These are phyloP conservation scores for Pectinophora gossypiella DNA, from an alignment of 1,140 invertebrate species.

Conservation along the genomic window DNA sequence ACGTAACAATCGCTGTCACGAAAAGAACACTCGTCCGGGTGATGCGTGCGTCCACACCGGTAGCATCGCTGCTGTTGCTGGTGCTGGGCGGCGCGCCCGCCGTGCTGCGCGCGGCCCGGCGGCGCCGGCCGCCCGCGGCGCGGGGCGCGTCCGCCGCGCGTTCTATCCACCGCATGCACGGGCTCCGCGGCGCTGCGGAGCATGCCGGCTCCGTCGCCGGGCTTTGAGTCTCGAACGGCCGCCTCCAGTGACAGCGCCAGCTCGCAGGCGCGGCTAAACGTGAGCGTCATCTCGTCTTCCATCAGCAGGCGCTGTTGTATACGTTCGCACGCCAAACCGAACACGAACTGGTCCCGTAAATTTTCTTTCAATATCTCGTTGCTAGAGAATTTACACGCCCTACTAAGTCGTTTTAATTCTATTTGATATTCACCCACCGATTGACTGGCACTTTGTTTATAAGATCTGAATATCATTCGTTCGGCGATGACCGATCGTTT, in stretches of 20 bases:
- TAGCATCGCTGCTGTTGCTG: slow-evolving; percentile 4
- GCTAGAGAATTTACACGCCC: slow-evolving; percentile 5
- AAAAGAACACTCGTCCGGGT: slow-evolving; percentile 4
- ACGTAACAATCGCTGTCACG: slow-evolving; percentile 7
- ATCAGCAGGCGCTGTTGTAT: not conserved
- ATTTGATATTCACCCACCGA: slow-evolving; percentile 14
- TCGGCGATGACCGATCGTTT: slow-evolving; percentile 14
- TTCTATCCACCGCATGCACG: not conserved
- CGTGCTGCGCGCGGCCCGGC: not conserved
- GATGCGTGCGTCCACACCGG: slow-evolving; percentile 5
- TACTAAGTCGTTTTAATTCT: slow-evolving; percentile 9
- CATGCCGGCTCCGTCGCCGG: not conserved
- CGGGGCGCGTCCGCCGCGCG: not conserved
- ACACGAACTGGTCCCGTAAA: slow-evolving; percentile 13
- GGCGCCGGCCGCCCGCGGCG: not conserved
- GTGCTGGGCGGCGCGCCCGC: not conserved
- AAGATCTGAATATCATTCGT: slow-evolving; percentile 9
- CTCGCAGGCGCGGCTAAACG: not conserved
- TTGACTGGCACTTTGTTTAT: slow-evolving; percentile 8
- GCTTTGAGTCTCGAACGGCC: slow-evolving; percentile 8
- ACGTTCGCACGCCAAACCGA: slow-evolving; percentile 1
- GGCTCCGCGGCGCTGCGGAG: not conserved
- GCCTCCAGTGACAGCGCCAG: slow-evolving; percentile 10
- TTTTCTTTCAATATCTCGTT: slow-evolving; percentile 8
- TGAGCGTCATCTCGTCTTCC: slow-evolving; percentile 1